Evolutionary conservation across 2,113 vertebrate species (phyloP), one percentile per base, ranked within the genome.

Genomic region (Dipodomys stephensi): DNA sequence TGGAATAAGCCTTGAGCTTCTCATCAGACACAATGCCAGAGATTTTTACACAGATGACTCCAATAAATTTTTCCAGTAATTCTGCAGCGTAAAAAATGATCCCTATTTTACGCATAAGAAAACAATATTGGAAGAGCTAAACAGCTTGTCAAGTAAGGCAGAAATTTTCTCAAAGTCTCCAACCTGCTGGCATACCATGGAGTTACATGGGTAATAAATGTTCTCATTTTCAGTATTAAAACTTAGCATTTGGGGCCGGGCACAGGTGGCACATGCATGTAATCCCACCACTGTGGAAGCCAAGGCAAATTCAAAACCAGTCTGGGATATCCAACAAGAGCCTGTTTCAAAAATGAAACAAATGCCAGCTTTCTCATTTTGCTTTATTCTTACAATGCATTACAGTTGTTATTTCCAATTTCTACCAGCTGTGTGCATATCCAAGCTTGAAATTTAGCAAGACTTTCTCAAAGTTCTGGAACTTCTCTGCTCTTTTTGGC

Each of bases 101-200:
- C 32, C 73, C 67, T 12, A 83, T 92, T 93, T 93, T 93, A 44
- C 46, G 79, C 83, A 85, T 92, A 94, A 82, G 60, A 44, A 93
- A 79, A 73, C 39, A 78, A 90, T n/a, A 16, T 49, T 28, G 60
- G 82, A 88, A 74, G 81, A 44, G 32, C 9, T 46, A 78, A 88
- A 74, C 77, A 44, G 32, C 9, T 46, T 11, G 9, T 12, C 62
- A 87, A 83, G 68, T 35, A 44, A 32, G 44, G 28, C 53, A 94
- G 44, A 89, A n/a, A 32, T 62, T 16, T 71, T 16, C 28, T 88
- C 65, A 49, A 69, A 11, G 49, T 92, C 62, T 84, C 65, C 60
- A 73, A 87, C 64, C 69, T 35, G 16, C 57, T 91, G 65, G 71
- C 28, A 64, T 19, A 77, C n/a, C 81, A 60, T 62, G 22, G 35